phyloP scores from a whole-genome alignment of 2,888 invertebrate species.

The Alloscopus bannaensis region DNA sequence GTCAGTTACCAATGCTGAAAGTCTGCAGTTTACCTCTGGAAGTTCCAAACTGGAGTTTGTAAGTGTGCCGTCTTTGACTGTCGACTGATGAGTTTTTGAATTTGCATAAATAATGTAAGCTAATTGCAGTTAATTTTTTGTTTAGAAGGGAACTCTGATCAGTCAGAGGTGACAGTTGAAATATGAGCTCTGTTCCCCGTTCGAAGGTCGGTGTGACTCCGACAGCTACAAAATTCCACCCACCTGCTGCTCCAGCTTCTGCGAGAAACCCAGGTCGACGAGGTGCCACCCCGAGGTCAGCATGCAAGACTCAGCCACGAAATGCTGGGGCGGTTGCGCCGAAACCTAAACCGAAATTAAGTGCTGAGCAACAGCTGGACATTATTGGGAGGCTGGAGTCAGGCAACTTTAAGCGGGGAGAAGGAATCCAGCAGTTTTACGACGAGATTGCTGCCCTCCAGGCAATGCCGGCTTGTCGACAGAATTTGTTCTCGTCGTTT shows the following conservation, averaged over 20 bases:
- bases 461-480: slow-evolving; percentile 22
- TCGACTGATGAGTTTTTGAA: too few species aligned
- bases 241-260: slow-evolving; percentile 18
- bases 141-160: neutral
- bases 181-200: slow-evolving; percentile 37
- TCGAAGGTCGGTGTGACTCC: slow-evolving; percentile 17
- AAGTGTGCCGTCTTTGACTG: too few species aligned
- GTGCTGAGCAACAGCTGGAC: slow-evolving; percentile 39
- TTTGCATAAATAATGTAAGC: too few species aligned
- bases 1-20: too few species aligned
- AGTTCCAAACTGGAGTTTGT: too few species aligned
- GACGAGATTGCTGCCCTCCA: slow-evolving; percentile 6
- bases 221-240: slow-evolving; percentile 13
- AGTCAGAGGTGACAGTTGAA: too few species aligned
- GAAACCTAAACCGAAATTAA: slow-evolving; percentile 35
- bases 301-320: slow-evolving; percentile 1
- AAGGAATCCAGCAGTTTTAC: slow-evolving; percentile 46
- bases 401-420: slow-evolving; percentile 27
- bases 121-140: too few species aligned
- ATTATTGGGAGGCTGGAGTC: slow-evolving; percentile 34
- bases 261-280: slow-evolving; percentile 27
- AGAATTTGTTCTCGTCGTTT: slow-evolving; percentile 44
- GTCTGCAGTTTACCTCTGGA: too few species aligned
- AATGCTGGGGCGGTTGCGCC: neutral
- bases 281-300: slow-evolving; percentile 36